phyloP scores from a whole-genome alignment of 2,797 vertebrate species.

The Melanotaenia pygmaea region DNA sequence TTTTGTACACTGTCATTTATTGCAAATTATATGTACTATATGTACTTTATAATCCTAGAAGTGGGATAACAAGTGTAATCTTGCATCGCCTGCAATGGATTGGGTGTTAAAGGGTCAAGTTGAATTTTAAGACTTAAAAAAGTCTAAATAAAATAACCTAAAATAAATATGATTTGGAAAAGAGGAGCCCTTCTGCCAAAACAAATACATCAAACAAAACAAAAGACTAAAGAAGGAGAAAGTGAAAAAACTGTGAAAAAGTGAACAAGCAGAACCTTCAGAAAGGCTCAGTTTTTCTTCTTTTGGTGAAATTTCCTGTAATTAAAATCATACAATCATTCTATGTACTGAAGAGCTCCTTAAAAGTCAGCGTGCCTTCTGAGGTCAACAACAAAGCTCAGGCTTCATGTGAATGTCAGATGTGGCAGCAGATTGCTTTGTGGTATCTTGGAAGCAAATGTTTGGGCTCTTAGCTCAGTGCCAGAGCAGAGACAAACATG shows the following conservation, averaged over 20 bases:
- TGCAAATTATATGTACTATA: too few species aligned
- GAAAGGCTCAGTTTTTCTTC: slow-evolving; percentile 56
- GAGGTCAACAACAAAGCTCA: slow-evolving; percentile 71
- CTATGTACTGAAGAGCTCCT: slow-evolving; percentile 61
- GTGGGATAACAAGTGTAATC: too few species aligned
- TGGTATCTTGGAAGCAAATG: slow-evolving; percentile 59
- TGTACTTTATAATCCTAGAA: too few species aligned
- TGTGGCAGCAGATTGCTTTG: slow-evolving; percentile 75
- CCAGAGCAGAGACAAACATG: slow-evolving; percentile 31
- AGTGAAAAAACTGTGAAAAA: neutral
- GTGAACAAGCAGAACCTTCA: slow-evolving; percentile 10
- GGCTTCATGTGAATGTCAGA: slow-evolving; percentile 75
- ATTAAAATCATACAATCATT: slow-evolving; percentile 73
- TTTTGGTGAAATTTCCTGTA: slow-evolving; percentile 63
- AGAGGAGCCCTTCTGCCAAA: neutral
- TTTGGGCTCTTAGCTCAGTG: slow-evolving; percentile 64
- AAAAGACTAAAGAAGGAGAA: slow-evolving; percentile 3
- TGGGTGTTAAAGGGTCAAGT: too few species aligned
- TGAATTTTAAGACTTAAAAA: too few species aligned
- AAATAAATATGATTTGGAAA: too few species aligned
- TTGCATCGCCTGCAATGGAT: too few species aligned
- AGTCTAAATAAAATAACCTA: too few species aligned
- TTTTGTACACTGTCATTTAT: too few species aligned
- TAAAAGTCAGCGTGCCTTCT: slow-evolving; percentile 53
- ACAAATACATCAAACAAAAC: slow-evolving; percentile 5